Base-by-base conservation (phyloP, 1,140 invertebrate genomes). In the Drosophila cardini region DNA sequence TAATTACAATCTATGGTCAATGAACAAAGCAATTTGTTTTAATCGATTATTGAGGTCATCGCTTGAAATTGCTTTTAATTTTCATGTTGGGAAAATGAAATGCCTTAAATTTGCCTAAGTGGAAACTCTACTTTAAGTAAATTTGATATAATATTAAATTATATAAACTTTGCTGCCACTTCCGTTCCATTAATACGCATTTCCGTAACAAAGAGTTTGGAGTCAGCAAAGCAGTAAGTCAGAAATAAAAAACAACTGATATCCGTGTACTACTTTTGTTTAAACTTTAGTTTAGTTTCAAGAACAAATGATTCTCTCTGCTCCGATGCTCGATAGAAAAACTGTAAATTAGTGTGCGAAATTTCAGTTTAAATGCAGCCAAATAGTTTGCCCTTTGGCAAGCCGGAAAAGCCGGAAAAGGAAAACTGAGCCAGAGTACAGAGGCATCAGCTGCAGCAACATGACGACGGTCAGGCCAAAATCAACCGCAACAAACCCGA, bases 171-270 rank as follows among this genome's bases (percentile, higher is more conserved):
- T 67, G 42, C 40, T 71, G 60, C 75, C 82, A 72, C 38, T 76
- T 86, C 82, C 82, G 83, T 87, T 87, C 78, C 70, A 82, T 86
- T 87, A 87, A 87, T 72, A 76, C 78, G 70, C 83, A 87, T 76
- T 86, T 86, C 82, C 82, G 71, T 60, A 21, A 43, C 75, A 62
- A 62, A 40, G n/a, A 58, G 80, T 56, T 43, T 26, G 71, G 40
- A 75, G 10, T 26, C 38, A 13, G 48, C 18, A 61, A 69, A 34
- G 9, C 60, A 56, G 48, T 53, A 70, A 73, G 38, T 65, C 71
- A 61, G 70, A 80, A 75, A 80, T 6, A 52, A 21, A 21, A 32
- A 18, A 52, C 40, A 16, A 57, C 40, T n/a, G n/a, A 26, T 15
- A 46, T 45, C n/a, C 42, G 26, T 50, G 1, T 64, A 26, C 55